Evolutionary conservation across 2,888 invertebrate genomes (phyloP).

Genomic region (Ennomos erosarius): DNA sequence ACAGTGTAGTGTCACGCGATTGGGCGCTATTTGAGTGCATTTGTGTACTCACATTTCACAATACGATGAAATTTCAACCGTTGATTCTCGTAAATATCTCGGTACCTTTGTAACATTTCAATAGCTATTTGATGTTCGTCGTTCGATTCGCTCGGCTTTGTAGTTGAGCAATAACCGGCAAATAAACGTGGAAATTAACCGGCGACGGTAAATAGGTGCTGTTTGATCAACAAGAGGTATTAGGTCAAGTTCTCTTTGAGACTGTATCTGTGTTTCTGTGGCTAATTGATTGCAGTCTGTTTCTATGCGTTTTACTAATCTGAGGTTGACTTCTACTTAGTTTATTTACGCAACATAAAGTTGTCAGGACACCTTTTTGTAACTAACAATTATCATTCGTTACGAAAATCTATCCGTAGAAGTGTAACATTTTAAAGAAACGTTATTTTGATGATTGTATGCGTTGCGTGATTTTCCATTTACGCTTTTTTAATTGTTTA

Average conservation of each 20-base stretch:
- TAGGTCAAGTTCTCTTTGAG: constrained; percentile 17
- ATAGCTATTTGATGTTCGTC: constrained; percentile 9
- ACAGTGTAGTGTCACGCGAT: too few species aligned
- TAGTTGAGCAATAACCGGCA: constrained; percentile 3
- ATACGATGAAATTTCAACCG: not conserved
- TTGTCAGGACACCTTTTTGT: too few species aligned
- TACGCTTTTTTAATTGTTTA: too few species aligned
- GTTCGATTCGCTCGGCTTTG: constrained; percentile 9
- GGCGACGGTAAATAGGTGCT: constrained; percentile 7
- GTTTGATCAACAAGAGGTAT: constrained; percentile 7
- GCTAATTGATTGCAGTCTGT: not conserved
- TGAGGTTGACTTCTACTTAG: not conserved
- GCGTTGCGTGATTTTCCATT: too few species aligned
- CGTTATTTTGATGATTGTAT: too few species aligned
- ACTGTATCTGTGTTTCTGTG: constrained; percentile 7
- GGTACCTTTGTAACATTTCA: constrained; percentile 5
- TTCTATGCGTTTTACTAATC: not conserved
- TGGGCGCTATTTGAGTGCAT: too few species aligned
- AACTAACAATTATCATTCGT: too few species aligned
- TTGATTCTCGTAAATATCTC: constrained; percentile 7
- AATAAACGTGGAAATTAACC: constrained; percentile 21
- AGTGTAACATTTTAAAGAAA: too few species aligned
- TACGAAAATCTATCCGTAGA: too few species aligned
- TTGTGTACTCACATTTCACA: constrained; percentile 1
- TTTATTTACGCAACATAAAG: not conserved